Evolutionary conservation across 1,140 invertebrate species (phyloP).

Genomic region (Drosophila elegans): DNA sequence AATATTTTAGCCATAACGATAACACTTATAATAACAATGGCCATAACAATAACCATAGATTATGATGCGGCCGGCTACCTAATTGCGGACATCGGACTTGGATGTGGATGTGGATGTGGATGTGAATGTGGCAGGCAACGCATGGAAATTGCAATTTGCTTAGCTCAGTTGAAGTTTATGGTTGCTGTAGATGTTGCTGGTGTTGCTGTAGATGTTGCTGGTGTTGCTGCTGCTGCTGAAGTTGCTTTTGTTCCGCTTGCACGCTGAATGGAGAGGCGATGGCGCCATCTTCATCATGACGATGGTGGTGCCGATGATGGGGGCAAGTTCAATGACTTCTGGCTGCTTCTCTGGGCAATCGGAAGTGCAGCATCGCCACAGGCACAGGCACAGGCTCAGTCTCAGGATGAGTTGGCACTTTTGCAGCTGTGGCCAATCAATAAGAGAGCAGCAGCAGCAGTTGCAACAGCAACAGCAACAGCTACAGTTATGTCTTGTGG

Average conservation of each 20-base stretch:
- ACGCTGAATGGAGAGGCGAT: slow-evolving; percentile 36
- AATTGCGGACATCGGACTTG: slow-evolving; percentile 39
- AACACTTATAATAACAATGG: slow-evolving; percentile 51
- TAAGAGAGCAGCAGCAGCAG: slow-evolving; percentile 27
- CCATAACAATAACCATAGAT: slow-evolving; percentile 66
- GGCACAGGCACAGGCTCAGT: background rate
- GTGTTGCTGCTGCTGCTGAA: slow-evolving; percentile 19
- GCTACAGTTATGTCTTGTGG: slow-evolving; percentile 30
- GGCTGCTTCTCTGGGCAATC: slow-evolving; percentile 20
- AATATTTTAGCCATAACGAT: slow-evolving; percentile 43
- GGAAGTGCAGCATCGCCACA: slow-evolving; percentile 34
- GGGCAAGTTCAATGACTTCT: slow-evolving; percentile 47
- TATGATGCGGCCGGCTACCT: slow-evolving; percentile 49
- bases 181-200: slow-evolving; percentile 10
- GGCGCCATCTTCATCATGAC: slow-evolving; percentile 49
- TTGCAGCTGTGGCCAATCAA: slow-evolving; percentile 47
- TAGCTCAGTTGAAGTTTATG: slow-evolving; percentile 27
- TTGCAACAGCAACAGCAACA: background rate
- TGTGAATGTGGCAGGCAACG: slow-evolving; percentile 36
- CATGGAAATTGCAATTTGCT: slow-evolving; percentile 61
- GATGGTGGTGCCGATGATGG: slow-evolving; percentile 11
- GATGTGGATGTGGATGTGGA: background rate
- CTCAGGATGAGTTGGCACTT: slow-evolving; percentile 38
- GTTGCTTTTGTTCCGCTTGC: slow-evolving; percentile 51
- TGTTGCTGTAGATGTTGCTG: slow-evolving; percentile 4